phyloP scores from a whole-genome alignment of 2,888 invertebrate species.

The Zhengitettix transpicula region DNA sequence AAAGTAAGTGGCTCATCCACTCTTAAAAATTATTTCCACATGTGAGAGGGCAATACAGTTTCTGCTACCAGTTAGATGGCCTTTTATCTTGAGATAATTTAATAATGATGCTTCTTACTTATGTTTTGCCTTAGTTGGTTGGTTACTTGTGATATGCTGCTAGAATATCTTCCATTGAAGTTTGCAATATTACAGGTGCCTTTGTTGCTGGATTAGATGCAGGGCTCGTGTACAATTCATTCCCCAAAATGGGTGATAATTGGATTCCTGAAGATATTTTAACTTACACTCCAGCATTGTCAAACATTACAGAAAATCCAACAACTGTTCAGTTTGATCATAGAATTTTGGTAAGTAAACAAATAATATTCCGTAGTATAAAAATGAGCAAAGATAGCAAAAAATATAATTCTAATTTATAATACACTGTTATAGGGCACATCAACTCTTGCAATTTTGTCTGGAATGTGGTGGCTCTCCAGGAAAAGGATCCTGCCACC shows the following conservation, averaged over 20 bases:
- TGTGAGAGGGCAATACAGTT: too few species aligned
- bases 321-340: conserved; percentile 96
- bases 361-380: not conserved
- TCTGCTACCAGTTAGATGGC: too few species aligned
- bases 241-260: conserved; percentile 92
- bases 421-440: conserved; percentile 41
- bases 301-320: conserved; percentile 92
- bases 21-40: too few species aligned
- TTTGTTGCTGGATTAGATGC: conserved; percentile 98
- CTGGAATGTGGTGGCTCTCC: conserved; percentile 52
- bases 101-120: too few species aligned
- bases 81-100: too few species aligned
- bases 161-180: too few species aligned
- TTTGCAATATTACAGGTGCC: conserved; percentile 47
- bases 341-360: conserved; percentile 46
- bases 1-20: too few species aligned
- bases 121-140: too few species aligned
- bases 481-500: conserved; percentile 50
- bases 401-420: not conserved
- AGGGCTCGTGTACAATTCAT: conserved; percentile 93
- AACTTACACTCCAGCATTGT: conserved; percentile 47
- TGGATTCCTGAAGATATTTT: conserved; percentile 87
- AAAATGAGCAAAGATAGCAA: not conserved
- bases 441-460: conserved; percentile 55
- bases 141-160: too few species aligned